Conservation (phyloP, 2,797 vertebrate species). For the Monodelphis domestica region DNA sequence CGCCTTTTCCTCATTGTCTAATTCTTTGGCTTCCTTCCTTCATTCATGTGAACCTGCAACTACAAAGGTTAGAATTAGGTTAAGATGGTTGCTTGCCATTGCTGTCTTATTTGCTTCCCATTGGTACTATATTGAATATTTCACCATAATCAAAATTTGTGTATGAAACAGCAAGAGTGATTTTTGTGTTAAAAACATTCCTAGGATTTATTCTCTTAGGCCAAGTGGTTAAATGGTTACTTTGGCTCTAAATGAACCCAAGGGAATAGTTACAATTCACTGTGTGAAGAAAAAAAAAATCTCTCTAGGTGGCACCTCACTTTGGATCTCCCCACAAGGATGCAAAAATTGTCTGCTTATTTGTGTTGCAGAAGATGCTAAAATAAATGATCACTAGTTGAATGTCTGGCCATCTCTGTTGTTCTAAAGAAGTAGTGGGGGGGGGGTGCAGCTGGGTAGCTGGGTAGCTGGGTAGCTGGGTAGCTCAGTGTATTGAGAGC, state of each 20-base stretch:
- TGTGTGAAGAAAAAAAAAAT: conserved; percentile 31
- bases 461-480: too few relatives aligned
- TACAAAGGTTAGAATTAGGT: background rate
- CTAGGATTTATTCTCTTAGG: conserved; percentile 41
- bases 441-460: too few relatives aligned
- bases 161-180: conserved; percentile 47
- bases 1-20: background rate
- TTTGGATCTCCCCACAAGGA: background rate
- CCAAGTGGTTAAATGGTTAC: background rate
- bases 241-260: conserved; percentile 54
- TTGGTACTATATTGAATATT: background rate
- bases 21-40: background rate
- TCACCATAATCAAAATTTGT: conserved; percentile 47
- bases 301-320: background rate
- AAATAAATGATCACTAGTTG: background rate
- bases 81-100: background rate
- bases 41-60: background rate
- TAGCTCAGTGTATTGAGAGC: too few relatives aligned
- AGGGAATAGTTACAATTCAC: conserved; percentile 26
- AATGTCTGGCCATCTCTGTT: background rate
- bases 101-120: background rate
- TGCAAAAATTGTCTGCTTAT: background rate
- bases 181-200: conserved; percentile 57
- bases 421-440: too few relatives aligned
- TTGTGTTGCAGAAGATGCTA: background rate